Conservation (phyloP, 2,888 invertebrate species). For the Archips crataeganus region DNA sequence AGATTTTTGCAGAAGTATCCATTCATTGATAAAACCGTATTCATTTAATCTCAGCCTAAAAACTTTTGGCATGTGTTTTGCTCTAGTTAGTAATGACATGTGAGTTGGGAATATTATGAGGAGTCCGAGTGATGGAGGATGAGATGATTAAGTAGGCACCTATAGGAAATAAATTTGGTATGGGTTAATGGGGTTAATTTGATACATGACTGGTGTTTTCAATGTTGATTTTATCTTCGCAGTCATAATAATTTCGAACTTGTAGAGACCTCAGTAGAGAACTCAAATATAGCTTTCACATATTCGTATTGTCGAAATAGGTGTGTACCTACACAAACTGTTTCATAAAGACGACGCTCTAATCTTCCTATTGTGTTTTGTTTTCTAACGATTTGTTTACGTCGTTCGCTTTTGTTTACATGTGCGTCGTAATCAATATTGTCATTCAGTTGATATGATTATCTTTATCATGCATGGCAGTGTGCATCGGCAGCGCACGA, state of each 20-base stretch:
- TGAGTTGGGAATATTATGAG: background rate
- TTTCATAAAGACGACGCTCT: background rate
- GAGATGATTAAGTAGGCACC: too few relatives aligned
- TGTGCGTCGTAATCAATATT: conserved; percentile 35
- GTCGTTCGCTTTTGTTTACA: conserved; percentile 28
- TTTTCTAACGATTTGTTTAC: conserved; percentile 16
- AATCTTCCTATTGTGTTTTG: conserved; percentile 1
- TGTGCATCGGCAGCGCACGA: conserved; percentile 31
- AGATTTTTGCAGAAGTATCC: too few relatives aligned
- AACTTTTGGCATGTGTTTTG: background rate
- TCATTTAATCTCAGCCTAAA: background rate
- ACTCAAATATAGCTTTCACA: too few relatives aligned
- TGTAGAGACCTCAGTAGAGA: too few relatives aligned
- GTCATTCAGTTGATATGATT: conserved; percentile 30
- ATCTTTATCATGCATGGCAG: conserved; percentile 24
- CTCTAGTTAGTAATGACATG: background rate
- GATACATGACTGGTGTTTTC: too few relatives aligned
- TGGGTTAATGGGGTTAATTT: too few relatives aligned
- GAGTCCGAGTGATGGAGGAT: too few relatives aligned
- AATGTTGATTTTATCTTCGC: too few relatives aligned
- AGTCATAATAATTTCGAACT: too few relatives aligned
- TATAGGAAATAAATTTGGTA: too few relatives aligned
- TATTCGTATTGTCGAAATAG: too few relatives aligned
- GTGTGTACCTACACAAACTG: background rate
- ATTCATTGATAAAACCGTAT: too few relatives aligned